Evolutionary conservation across 2,797 vertebrate species (phyloP), one percentile per base, ranked within the genome.

Genomic region (Premnoplex brunnescens): DNA sequence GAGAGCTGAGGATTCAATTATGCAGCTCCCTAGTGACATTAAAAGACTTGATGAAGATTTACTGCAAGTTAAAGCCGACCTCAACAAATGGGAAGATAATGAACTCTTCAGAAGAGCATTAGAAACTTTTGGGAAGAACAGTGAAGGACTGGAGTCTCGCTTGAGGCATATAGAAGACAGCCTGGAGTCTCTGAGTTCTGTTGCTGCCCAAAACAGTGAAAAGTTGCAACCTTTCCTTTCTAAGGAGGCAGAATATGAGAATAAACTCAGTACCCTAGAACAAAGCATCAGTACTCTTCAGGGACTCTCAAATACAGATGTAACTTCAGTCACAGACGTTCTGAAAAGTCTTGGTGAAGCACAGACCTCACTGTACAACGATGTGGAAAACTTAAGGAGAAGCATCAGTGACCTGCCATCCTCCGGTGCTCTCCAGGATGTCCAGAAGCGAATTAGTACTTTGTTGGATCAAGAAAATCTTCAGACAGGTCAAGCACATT

Each of bases 81-180:
- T 98, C 24, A 96, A 56, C 11, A 89, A 93, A 22, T 95, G 97
- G 55, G 98, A 98, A 91, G 95, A 91, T 34, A 96, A 96, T 17
- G 87, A 93, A 7, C 94, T 75, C 9, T 96, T 93, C 36, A 96
- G 83, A 14, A 96, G 96, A 19, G 91, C 97, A 34, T 81, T 98
- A 10, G 97, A 97, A 23, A 97, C 89, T 68, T 96, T 92, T 7
- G 98, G 97, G 95, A 97, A 75, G 30, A 97, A 78, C 74, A 94
- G 91, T 2, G 98, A 98, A 8, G 97, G 97, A 12, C 83, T 98
- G 27, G 98, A 99, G 69, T 93, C 82, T 69, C 97, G 98, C 78
- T 39, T 99, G 14, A 98, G 97, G 52, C 77, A 93, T 0, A 88
- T 98, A 17, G 99, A 99, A 94, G 98, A 98, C 7, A 97, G 54